Base-by-base conservation (phyloP, 2,797 vertebrate genomes). In the Adelosebastes latens region DNA sequence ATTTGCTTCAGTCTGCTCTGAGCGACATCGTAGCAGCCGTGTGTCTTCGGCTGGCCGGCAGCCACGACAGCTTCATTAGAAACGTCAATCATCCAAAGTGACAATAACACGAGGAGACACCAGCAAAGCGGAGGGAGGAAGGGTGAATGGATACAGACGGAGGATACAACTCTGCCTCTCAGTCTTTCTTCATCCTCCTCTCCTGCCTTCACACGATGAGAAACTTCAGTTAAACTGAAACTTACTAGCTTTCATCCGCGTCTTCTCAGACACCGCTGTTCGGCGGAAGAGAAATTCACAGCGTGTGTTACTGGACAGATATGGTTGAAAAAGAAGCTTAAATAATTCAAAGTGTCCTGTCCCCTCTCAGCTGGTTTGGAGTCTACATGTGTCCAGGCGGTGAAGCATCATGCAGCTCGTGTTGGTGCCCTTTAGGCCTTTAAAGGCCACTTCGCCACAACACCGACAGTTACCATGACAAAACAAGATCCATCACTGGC, bases 361-460 rank as follows among this genome's bases (percentile, higher is more conserved):
- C 32, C 27, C 31, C 61, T 80, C 66, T 73, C 39, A 71, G 70
- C 79, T 75, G 70, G 63, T 79, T 52, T 16, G 20, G 42, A 67
- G 78, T 39, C 68, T 29, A 55, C 64, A 39, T 58, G 68, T 67
- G 84, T 89, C 80, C 67, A 67, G 66, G 63, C 32, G 1, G 8
- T 16, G 58, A 77, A 76, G 79, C 77, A 63, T 88, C 80, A 85
- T 36, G 82, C 84, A 70, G 74, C 72, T 84, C 70, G 22, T 80
- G 78, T 29, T 32, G 65, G 59, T 89, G 90, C 89, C 88, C 86
- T 90, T 90, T 85, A 81, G 80, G 61, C 1, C 36, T 34, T 72
- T 82, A 89, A 90, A 89, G 85, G 87, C 16, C 87, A 81, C 29
- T 32, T 52, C 13, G 69, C 72, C 69, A 71, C 84, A 77, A 72